Percentiles rank a stretch among this genome's conserved stretches.
Evolutionary conservation across 2,888 invertebrate genomes (phyloP).

Genomic region (Pammene aurita): DNA sequence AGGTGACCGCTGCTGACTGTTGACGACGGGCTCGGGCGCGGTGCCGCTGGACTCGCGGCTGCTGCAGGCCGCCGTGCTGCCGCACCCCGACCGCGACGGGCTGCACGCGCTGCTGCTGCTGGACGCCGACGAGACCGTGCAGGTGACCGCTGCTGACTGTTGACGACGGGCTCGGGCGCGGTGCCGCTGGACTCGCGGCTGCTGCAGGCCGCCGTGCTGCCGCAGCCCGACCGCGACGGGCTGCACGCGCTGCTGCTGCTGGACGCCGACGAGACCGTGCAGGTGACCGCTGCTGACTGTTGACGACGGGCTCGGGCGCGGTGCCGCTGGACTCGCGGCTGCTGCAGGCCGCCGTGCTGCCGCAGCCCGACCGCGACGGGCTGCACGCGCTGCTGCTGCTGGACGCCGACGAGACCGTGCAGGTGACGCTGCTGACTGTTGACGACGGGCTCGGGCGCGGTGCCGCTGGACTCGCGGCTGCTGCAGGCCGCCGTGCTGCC

Average conservation of each 20-base stretch:
- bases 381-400: slow-evolving; percentile 91
- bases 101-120: slow-evolving; percentile 91
- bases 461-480: slow-evolving; percentile 85
- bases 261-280: slow-evolving; percentile 85
- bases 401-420: slow-evolving; percentile 85
- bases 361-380: slow-evolving; percentile 87
- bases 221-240: slow-evolving; percentile 87
- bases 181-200: slow-evolving; percentile 85
- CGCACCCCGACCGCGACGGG: slow-evolving; percentile 87
- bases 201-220: slow-evolving; percentile 89
- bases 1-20: slow-evolving; percentile 67
- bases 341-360: slow-evolving; percentile 89
- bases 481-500: slow-evolving; percentile 90
- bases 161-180: slow-evolving; percentile 77
- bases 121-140: slow-evolving; percentile 85
- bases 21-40: slow-evolving; percentile 77
- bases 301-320: slow-evolving; percentile 77
- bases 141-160: slow-evolving; percentile 67
- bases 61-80: slow-evolving; percentile 89
- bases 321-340: slow-evolving; percentile 85
- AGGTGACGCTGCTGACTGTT: slow-evolving; percentile 67
- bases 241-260: slow-evolving; percentile 91
- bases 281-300: slow-evolving; percentile 67
- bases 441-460: slow-evolving; percentile 78
- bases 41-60: slow-evolving; percentile 85